A percentile compares a stretch with the other conserved stretches of the same genome.
Evolutionary conservation across 2,797 vertebrate genomes (phyloP).

Genomic region (Sebastiscus tertius): DNA sequence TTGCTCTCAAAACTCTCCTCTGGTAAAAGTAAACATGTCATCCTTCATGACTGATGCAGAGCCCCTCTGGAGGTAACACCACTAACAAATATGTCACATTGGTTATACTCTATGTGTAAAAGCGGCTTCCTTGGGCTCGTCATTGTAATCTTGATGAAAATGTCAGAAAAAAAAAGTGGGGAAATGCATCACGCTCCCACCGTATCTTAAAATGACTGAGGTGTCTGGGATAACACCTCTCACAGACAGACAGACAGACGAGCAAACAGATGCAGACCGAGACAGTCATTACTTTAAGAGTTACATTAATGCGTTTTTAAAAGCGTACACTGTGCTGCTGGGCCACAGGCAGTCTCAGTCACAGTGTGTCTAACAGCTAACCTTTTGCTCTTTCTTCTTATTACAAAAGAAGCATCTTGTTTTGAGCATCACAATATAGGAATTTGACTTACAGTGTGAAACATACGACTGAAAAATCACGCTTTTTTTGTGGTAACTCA

Average conservation of each 20-base stretch:
- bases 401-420: background rate
- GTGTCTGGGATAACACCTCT: background rate
- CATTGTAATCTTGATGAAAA: conserved; percentile 31
- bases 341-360: background rate
- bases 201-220: conserved; percentile 19
- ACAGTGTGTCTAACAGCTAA: background rate
- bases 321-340: background rate
- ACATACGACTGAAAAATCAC: background rate
- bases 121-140: background rate
- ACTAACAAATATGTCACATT: conserved; percentile 46
- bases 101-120: conserved; percentile 16
- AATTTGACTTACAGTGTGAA: background rate
- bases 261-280: background rate
- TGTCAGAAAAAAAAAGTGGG: background rate
- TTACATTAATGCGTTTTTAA: background rate
- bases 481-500: background rate
- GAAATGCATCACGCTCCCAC: conserved; percentile 11
- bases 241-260: background rate
- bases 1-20: conserved; percentile 22
- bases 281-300: conserved; percentile 2
- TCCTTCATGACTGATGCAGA: conserved; percentile 32
- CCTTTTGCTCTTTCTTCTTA: background rate
- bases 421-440: background rate
- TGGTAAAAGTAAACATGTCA: conserved; percentile 49
- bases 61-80: conserved; percentile 21